Evolutionary conservation across 2,888 invertebrate genomes (phyloP).

Genomic region (Uropetala carovei): DNA sequence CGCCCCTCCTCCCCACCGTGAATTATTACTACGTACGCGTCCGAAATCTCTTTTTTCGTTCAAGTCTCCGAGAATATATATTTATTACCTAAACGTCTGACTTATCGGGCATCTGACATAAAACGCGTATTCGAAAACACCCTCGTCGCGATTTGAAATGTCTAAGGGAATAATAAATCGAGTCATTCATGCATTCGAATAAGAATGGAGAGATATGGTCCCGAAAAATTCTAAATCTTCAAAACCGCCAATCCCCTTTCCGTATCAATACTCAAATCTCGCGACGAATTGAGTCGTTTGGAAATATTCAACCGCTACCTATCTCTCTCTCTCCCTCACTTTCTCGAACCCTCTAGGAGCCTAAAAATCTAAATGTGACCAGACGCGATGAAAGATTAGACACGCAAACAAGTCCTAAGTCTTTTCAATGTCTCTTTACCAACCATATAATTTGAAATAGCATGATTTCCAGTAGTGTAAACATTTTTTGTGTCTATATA

Average conservation of each 20-base stretch:
- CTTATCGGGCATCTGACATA: slow-evolving; percentile 7
- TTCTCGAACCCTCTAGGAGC: background rate
- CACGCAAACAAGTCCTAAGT: background rate
- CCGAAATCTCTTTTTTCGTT: background rate
- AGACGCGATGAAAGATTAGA: background rate
- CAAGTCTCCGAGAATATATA: background rate
- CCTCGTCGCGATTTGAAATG: background rate
- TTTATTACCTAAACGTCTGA: background rate
- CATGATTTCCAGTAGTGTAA: too few species aligned
- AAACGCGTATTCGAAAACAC: background rate
- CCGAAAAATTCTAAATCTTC: background rate
- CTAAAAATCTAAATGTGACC: background rate
- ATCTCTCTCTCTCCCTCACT: background rate
- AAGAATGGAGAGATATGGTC: background rate
- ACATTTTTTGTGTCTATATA: too few species aligned
- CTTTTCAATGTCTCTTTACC: too few species aligned
- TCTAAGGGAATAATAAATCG: background rate
- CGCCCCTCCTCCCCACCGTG: background rate
- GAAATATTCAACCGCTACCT: slow-evolving; percentile 19
- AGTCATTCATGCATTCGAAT: background rate
- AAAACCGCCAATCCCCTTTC: background rate
- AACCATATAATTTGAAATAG: too few species aligned
- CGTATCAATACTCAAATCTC: slow-evolving; percentile 48
- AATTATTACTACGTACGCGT: slow-evolving; percentile 3
- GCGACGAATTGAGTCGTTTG: slow-evolving; percentile 45